phyloP scores from a whole-genome alignment of 2,888 invertebrate genomes.

The Leptinotarsa juncta region DNA sequence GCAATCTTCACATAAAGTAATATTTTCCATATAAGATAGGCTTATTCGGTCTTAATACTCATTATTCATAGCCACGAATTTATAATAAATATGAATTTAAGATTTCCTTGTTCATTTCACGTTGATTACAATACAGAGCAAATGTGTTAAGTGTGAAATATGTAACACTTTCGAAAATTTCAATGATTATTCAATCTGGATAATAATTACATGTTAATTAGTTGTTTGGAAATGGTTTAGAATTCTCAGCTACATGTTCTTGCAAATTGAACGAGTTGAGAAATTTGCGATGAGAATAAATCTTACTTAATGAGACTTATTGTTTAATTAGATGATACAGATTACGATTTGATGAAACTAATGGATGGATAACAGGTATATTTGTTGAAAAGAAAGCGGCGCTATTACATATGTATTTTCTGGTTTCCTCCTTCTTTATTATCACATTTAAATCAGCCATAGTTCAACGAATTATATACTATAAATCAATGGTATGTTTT shows the following conservation, averaged over 20 bases:
- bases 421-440: neutral
- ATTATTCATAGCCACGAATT: conserved; percentile 4
- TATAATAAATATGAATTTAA: conserved; percentile 14
- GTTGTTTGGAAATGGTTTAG: conserved; percentile 48
- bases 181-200: conserved; percentile 24
- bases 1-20: neutral
- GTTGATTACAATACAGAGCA: conserved; percentile 26
- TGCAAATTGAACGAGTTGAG: conserved; percentile 44
- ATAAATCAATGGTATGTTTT: neutral
- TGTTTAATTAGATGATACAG: conserved; percentile 34
- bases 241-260: conserved; percentile 48
- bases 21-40: neutral
- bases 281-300: conserved; percentile 42
- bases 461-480: neutral
- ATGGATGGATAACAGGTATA: neutral
- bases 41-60: neutral
- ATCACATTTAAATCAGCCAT: neutral
- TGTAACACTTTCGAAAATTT: conserved; percentile 25
- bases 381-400: conserved; percentile 3
- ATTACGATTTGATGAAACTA: conserved; percentile 6
- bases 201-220: conserved; percentile 49
- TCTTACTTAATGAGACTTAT: conserved; percentile 44
- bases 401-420: neutral
- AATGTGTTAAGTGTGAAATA: conserved; percentile 23
- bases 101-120: conserved; percentile 1